These are phyloP conservation scores for Gadus macrocephalus DNA, from an alignment of 2,113 vertebrate species.

Conservation along the genomic window DNA sequence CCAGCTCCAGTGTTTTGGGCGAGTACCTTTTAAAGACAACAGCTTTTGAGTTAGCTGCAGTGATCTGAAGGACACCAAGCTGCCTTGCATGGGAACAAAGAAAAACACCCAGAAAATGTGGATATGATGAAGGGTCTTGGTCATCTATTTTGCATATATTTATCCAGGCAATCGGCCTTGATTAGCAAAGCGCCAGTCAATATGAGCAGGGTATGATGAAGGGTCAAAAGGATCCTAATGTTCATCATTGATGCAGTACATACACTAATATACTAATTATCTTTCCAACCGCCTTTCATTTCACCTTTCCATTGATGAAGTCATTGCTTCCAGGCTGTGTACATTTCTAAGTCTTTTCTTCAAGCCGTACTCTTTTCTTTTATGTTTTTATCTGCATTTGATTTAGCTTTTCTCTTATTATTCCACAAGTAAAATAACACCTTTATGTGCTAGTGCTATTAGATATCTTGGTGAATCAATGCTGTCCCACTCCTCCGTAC, in stretches of 20 bases:
- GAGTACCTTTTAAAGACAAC: constrained; percentile 41
- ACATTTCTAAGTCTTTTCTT: too few relatives aligned
- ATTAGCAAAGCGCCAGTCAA: constrained; percentile 8
- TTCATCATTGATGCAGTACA: too few relatives aligned
- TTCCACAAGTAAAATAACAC: too few relatives aligned
- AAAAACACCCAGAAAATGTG: constrained; percentile 13
- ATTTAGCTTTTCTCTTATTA: too few relatives aligned
- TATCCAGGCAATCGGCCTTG: constrained; percentile 10
- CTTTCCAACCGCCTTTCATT: too few relatives aligned
- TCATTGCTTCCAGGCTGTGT: too few relatives aligned
- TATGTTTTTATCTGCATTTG: too few relatives aligned
- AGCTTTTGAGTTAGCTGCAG: constrained; percentile 36
- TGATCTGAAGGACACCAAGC: constrained; percentile 44
- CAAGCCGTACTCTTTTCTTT: background rate
- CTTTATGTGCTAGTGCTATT: too few relatives aligned
- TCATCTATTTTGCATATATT: background rate
- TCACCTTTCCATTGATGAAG: too few relatives aligned
- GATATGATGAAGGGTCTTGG: background rate
- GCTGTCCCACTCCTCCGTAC: background rate
- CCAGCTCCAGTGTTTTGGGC: constrained; percentile 26
- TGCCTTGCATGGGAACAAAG: constrained; percentile 17
- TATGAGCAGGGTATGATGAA: background rate
- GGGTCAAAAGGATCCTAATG: background rate
- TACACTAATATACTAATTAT: too few relatives aligned
- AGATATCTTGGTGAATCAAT: background rate